Evolutionary conservation across 2,113 vertebrate species (phyloP), one percentile per base, ranked within the genome.

Genomic region (Engraulis encrasicolus): DNA sequence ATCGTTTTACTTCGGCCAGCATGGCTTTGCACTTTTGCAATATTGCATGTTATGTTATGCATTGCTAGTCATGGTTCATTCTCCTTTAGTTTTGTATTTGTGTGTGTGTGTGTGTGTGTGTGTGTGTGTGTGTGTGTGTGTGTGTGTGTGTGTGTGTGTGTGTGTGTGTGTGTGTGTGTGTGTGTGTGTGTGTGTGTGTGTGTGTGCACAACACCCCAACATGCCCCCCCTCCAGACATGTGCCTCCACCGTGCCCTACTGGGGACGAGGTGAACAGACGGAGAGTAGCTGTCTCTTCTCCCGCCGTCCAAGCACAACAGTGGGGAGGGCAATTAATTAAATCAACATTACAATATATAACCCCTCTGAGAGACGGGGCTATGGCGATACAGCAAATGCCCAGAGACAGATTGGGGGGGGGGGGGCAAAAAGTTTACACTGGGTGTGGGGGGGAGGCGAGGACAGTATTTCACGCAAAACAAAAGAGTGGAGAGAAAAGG

Each of bases 361-460:
- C 85, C 82, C 82, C 34, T 31, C 74, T 78, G 84, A 85, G n/a
- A 86, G 85, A 82, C 38, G 83, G 85, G 87, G 49, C n/a, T n/a
- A n/a, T 86, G 89, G 86, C 82, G 85, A 89, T 85, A 85, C 82
- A 87, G 89, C 85, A 74, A 66, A 89, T 82, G 23, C 52, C 87
- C 84, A 86, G 89, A 88, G 84, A 82, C 84, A 78, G 84, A 83
- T 86, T 83, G n/a, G n/a, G n/a, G n/a, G n/a, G n/a, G n/a, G n/a
- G n/a, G n/a, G n/a, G n/a, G n/a, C 85, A 87, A 78, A 84, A 89
- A 87, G 89, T 92, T 91, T 88, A 84, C 78, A 87, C 81, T 79
- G 80, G 87, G 81, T n/a, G n/a, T n/a, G n/a, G n/a, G n/a, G n/a
- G n/a, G n/a, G n/a, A n/a, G 84, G 82, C 87, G 79, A 61, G 66